Percentiles rank a stretch among this genome's conserved stretches.
Evolutionary conservation across 2,888 invertebrate species (phyloP).

Genomic region (Conomelus anceps): DNA sequence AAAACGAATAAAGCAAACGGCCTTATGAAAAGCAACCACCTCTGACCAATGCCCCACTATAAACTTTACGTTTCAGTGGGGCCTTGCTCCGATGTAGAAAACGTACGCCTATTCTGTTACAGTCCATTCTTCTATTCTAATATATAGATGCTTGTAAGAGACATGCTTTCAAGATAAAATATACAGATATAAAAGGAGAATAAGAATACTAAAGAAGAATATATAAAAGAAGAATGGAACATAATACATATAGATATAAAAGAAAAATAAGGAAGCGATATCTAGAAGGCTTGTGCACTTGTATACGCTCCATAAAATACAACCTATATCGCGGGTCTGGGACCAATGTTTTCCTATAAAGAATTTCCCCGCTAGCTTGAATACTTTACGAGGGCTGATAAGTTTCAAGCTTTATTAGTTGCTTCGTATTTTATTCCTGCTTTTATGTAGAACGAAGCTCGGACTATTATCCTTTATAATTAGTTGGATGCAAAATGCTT

Average conservation of each 20-base stretch:
- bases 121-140: too few species aligned
- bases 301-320: not conserved
- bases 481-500: too few species aligned
- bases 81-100: too few species aligned
- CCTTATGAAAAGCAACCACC: too few species aligned
- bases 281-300: not conserved
- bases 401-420: not conserved
- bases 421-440: not conserved
- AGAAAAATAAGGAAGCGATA: not conserved
- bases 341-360: not conserved
- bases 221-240: not conserved
- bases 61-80: too few species aligned
- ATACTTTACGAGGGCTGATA: not conserved
- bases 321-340: not conserved
- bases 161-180: not conserved
- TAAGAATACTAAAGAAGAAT: not conserved
- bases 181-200: not conserved
- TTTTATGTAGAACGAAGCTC: not conserved
- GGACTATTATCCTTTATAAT: too few species aligned
- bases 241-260: too few species aligned
- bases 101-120: too few species aligned
- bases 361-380: not conserved
- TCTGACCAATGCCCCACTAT: too few species aligned
- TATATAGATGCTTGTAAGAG: not conserved
- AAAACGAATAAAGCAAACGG: not conserved